Evolutionary conservation across 2,113 vertebrate species (phyloP), one percentile per base, ranked within the genome.

Genomic region (Ctenomys sociabilis): DNA sequence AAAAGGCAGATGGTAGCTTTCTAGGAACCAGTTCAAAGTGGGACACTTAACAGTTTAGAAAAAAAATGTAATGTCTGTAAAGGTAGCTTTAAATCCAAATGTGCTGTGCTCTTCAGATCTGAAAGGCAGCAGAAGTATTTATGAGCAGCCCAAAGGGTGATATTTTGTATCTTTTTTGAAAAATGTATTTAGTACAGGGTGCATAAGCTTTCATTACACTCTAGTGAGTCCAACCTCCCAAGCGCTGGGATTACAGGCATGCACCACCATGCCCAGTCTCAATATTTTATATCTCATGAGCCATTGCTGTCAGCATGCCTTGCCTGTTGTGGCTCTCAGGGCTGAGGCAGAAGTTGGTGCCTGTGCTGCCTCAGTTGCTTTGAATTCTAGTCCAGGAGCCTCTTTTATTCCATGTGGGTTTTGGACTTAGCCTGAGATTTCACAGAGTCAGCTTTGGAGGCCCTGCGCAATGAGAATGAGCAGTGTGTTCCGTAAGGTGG

Each of bases 31-130:
- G 0, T 30, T 66, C 70, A 83, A 78, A 81, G 66, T 54, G 16
- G 19, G 22, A 35, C 6, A 77, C 11, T 19, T 19, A 37, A 75
- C 11, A 43, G 70, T 21, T 59, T 93, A 68, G 17, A 11, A 49
- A 57, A 21, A 78, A 75, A 35, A 66, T 66, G 13, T 49, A 54
- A 7, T 17, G 1, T 91, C 54, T 70, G 0, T 78, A 66, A 70
- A 63, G 24, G 0, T 49, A 63, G 12, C 72, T 95, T 95, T 80
- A 57, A 73, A 19, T 90, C 73, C 85, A 77, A 87, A 95, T 92
- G 63, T 80, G 59, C 21, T 22, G 16, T 77, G 12, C 26, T 49
- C 49, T 54, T 35, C 70, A 35, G 68, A 40, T 49, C 7, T 40
- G 73, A 40, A 88, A 63, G 17, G 9, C 61, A 61, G 59, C 28